Evolutionary conservation across 2,113 vertebrate genomes (phyloP).

Genomic region (Colossoma macropomum): DNA sequence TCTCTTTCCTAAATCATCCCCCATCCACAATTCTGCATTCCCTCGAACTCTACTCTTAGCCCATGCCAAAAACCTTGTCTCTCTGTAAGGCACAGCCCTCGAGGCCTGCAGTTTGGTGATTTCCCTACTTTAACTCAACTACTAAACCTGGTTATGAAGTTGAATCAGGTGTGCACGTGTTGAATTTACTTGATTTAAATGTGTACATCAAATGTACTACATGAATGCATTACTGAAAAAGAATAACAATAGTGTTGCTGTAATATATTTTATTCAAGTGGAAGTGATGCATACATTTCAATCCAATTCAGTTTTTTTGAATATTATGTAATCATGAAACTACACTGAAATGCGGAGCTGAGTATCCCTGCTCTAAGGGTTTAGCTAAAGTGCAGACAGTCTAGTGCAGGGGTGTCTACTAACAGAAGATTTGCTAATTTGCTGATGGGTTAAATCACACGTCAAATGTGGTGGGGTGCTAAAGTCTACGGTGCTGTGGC

Average conservation of each 20-base stretch:
- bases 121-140: neutral
- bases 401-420: too few relatives aligned
- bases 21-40: slow-evolving; percentile 44
- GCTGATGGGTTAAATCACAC: too few relatives aligned
- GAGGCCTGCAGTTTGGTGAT: neutral
- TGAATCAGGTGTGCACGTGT: neutral
- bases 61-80: slow-evolving; percentile 25
- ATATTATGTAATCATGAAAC: neutral
- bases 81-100: neutral
- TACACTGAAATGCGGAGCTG: neutral
- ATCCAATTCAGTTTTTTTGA: neutral
- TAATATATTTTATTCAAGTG: neutral
- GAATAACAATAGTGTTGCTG: neutral
- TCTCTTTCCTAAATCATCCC: slow-evolving; percentile 72
- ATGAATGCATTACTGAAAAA: neutral
- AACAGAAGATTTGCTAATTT: too few relatives aligned
- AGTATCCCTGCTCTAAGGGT: neutral
- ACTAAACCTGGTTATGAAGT: neutral
- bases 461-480: neutral
- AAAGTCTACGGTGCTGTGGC: too few relatives aligned
- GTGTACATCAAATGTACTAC: neutral
- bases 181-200: neutral
- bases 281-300: neutral
- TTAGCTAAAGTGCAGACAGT: neutral
- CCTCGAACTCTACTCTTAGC: slow-evolving; percentile 6